Conservation (phyloP, 2,797 vertebrate species). For the Notoglanidium macrostoma region DNA sequence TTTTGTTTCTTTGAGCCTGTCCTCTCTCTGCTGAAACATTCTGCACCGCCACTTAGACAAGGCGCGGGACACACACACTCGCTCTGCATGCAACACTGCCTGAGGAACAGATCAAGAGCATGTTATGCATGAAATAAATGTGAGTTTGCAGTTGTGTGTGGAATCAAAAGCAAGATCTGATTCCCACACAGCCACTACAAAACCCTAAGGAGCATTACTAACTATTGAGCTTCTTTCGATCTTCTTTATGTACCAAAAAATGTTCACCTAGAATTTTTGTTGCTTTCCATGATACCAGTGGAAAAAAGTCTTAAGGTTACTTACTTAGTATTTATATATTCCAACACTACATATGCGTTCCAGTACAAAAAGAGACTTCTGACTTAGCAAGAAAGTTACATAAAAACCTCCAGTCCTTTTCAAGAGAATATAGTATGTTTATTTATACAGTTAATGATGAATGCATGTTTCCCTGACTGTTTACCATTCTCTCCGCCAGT, state of each 20-base stretch:
- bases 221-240: no score
- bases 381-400: background rate
- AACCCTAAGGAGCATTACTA: background rate
- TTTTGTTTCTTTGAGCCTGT: slow-evolving; percentile 59
- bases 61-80: slow-evolving; percentile 59
- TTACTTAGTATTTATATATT: background rate
- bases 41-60: slow-evolving; percentile 78
- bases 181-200: background rate
- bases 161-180: background rate
- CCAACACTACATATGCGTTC: background rate
- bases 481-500: slow-evolving; percentile 79
- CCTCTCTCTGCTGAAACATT: slow-evolving; percentile 56
- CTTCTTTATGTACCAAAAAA: background rate
- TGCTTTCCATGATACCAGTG: background rate
- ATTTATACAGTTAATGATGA: background rate
- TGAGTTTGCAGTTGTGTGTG: background rate
- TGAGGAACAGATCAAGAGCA: slow-evolving; percentile 54
- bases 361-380: background rate
- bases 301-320: background rate
- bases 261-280: background rate
- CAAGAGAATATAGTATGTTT: background rate
- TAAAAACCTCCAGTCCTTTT: background rate
- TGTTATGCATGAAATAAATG: background rate
- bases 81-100: slow-evolving; percentile 81
- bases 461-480: background rate